Percentiles rank a stretch among this genome's conserved stretches.
Conservation (phyloP, 2,888 invertebrate genomes). For the Erebia aethiops region DNA sequence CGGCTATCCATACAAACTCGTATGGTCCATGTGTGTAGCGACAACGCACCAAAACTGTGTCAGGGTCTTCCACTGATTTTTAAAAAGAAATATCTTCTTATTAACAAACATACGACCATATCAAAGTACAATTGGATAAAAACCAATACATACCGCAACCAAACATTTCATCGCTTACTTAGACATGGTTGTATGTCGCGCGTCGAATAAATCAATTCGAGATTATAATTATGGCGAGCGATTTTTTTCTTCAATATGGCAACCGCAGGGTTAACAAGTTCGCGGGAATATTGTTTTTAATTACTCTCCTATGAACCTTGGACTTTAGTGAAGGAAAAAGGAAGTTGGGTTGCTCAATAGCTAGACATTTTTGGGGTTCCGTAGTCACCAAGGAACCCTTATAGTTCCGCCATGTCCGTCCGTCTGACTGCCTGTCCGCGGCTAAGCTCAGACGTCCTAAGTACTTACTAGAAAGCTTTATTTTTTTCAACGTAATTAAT, state of each 20-base stretch:
- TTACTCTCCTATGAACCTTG: constrained; percentile 40
- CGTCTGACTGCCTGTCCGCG: too few relatives aligned
- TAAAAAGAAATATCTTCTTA: constrained; percentile 58
- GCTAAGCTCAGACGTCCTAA: too few relatives aligned
- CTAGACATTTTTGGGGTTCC: constrained; percentile 26
- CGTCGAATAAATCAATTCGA: constrained; percentile 45
- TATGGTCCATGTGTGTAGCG: constrained; percentile 48
- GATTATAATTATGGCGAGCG: constrained; percentile 39
- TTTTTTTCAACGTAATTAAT: too few relatives aligned
- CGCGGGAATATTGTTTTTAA: constrained; percentile 44
- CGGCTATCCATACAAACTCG: constrained; percentile 39
- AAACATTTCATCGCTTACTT: constrained; percentile 30
- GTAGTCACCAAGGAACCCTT: constrained; percentile 1
- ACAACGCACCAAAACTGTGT: constrained; percentile 68
- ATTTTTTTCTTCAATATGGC: constrained; percentile 43
- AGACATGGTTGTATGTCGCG: constrained; percentile 44
- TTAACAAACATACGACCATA: constrained; percentile 44
- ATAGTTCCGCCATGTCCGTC: too few relatives aligned
- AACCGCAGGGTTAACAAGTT: constrained; percentile 49
- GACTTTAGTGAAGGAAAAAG: constrained; percentile 40
- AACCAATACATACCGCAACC: constrained; percentile 21
- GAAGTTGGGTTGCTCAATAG: constrained; percentile 35
- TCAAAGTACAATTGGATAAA: constrained; percentile 36
- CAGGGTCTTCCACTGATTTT: constrained; percentile 76
- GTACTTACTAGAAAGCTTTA: too few relatives aligned